These are phyloP conservation scores for Philereme transversata DNA, from an alignment of 2,888 invertebrate species.

Conservation along the genomic window DNA sequence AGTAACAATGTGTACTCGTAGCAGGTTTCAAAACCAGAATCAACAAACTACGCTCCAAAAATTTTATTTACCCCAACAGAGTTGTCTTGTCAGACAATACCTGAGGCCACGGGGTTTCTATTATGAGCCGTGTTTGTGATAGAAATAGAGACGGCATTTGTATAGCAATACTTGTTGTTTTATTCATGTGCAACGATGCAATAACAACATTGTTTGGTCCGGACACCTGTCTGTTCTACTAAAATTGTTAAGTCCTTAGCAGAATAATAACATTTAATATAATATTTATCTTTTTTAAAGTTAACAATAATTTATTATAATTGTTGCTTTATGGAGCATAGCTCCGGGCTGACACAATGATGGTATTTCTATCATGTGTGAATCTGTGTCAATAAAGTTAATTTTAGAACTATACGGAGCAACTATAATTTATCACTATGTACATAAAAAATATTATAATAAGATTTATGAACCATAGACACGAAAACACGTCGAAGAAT, in stretches of 20 bases:
- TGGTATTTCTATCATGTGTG: no score
- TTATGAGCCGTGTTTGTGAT: conserved; percentile 4
- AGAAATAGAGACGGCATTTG: conserved; percentile 3
- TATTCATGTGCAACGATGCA: conserved; percentile 29
- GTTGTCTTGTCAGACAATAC: neutral
- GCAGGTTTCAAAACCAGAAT: neutral
- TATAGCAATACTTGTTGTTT: neutral
- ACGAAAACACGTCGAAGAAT: no score
- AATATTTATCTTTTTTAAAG: no score
- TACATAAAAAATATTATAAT: no score
- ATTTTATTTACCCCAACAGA: neutral
- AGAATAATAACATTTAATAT: no score
- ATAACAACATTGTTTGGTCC: conserved; percentile 27
- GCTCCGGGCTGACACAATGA: no score
- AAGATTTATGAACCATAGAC: no score
- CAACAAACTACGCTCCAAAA: conserved; percentile 1
- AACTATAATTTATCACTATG: no score
- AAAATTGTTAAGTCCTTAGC: conserved; percentile 12
- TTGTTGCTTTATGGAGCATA: no score
- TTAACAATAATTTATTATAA: no score
- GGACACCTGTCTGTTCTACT: conserved; percentile 35
- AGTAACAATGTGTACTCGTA: neutral
- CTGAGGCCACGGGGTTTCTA: neutral
- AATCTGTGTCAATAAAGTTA: no score
- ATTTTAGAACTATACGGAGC: no score